These are phyloP conservation scores for Meloe dianella DNA, from an alignment of 2,888 invertebrate genomes.

Conservation along the genomic window DNA sequence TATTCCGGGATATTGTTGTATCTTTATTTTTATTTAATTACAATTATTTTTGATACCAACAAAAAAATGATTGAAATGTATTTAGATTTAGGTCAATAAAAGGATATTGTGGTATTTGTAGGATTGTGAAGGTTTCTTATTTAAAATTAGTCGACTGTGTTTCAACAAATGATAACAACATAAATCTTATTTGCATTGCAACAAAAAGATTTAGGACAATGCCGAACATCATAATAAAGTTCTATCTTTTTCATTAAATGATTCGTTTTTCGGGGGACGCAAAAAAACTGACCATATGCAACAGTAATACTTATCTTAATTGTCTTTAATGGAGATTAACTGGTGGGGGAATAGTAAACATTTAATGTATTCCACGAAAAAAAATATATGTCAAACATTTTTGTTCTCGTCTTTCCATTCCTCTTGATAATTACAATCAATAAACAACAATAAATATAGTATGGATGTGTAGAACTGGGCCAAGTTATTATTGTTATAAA, in stretches of 20 bases:
- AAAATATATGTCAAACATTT: neutral
- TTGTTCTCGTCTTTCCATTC: neutral
- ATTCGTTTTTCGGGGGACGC: neutral
- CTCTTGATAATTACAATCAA: constrained; percentile 6
- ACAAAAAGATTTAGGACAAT: neutral
- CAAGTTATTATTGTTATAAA: constrained; percentile 3
- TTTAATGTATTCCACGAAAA: neutral
- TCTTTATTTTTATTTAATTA: neutral
- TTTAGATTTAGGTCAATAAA: neutral
- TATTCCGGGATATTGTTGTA: neutral
- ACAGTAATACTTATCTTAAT: neutral
- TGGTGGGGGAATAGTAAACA: neutral
- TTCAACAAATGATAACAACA: constrained; percentile 1
- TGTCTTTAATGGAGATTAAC: neutral
- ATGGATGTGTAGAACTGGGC: neutral
- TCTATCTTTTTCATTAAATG: neutral
- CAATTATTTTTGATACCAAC: neutral
- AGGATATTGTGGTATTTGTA: constrained; percentile 2
- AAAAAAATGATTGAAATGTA: neutral
- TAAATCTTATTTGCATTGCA: constrained; percentile 6
- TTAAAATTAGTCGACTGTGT: neutral
- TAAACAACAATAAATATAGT: neutral
- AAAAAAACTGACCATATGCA: neutral
- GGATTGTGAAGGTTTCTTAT: neutral
- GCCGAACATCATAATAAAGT: neutral